phyloP scores from a whole-genome alignment of 2,888 invertebrate species.

The Sympetrum striolatum region DNA sequence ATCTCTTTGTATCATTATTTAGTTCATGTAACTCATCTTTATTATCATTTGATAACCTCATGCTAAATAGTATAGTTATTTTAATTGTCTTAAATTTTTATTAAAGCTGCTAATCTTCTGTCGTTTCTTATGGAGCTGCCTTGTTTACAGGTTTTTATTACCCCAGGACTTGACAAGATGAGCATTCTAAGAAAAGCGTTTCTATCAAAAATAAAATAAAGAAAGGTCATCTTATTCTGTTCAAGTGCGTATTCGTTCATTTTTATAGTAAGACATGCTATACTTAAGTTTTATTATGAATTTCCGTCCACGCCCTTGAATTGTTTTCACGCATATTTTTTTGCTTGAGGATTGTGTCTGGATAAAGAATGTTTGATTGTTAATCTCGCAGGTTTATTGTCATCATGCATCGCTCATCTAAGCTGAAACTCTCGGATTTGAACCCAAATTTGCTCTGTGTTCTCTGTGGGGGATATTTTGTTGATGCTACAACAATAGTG shows the following conservation, averaged over 20 bases:
- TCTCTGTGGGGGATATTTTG: slow-evolving; percentile 75
- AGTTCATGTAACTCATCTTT: no score
- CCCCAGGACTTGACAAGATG: not conserved
- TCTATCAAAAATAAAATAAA: not conserved
- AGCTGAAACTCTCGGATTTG: slow-evolving; percentile 62
- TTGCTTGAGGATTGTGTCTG: slow-evolving; percentile 39
- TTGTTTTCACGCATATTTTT: slow-evolving; percentile 31
- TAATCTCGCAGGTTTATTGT: not conserved
- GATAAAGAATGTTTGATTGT: not conserved
- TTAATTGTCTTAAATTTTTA: not conserved
- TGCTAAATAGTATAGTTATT: not conserved
- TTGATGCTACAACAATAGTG: slow-evolving; percentile 80
- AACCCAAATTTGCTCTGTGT: slow-evolving; percentile 74
- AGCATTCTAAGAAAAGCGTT: not conserved
- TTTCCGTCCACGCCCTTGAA: not conserved
- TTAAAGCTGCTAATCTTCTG: not conserved
- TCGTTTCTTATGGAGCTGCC: not conserved
- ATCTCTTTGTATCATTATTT: not conserved
- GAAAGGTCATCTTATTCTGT: not conserved
- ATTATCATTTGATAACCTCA: not conserved
- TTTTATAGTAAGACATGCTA: not conserved
- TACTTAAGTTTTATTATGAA: not conserved
- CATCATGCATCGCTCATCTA: slow-evolving; percentile 59
- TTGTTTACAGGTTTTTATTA: not conserved
- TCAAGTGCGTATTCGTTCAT: not conserved